Base-by-base conservation (phyloP, 2,888 invertebrate genomes). In the Epirrita christyi region DNA sequence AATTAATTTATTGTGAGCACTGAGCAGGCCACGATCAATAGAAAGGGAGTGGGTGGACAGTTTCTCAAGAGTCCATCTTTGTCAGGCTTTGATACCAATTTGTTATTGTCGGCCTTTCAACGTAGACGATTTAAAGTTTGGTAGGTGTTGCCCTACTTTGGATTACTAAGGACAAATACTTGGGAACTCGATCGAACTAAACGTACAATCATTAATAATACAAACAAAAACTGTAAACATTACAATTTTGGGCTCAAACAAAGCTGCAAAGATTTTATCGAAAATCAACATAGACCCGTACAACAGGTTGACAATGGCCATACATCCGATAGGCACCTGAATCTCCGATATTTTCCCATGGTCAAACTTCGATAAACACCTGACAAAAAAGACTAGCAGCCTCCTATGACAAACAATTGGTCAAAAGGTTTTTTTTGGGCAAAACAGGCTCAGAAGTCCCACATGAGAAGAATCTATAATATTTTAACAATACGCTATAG, bases 1-100 rank as follows among this genome's bases (percentile, higher is more conserved):
- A 88, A 87, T 91, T 90, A 89, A 90, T 91, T 90, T 88, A 88
- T 89, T 86, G 85, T 87, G 70, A 84, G 81, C 77, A 76, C 85
- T 86, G 70, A 84, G 80, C 77, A 76, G 80, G 79, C 86, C 83
- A 78, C 86, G 84, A 88, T 92, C 87, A 90, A 90, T 88, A 85
- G 88, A 77, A 76, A 71, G 74, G 81, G 86, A 88, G 91, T 92
- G 91, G 92, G 92, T 90, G 92, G 92, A 92, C 91, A 91, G 88
- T 83, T 88, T 84, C 83, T 85, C 83, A 88, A 87, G 86, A 88
- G 91, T 90, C 88, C 90, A 90, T 90, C 91, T 91, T 90, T 91
- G 91, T 92, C 87, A 89, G 81, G 85, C 89, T 88, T 85, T 90
- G 87, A 89, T 91, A 87, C 88, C 85, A 83, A 92, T 92, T 92